Evolutionary conservation across 1,140 invertebrate genomes (phyloP).

Genomic region (Sinonovacula constricta): DNA sequence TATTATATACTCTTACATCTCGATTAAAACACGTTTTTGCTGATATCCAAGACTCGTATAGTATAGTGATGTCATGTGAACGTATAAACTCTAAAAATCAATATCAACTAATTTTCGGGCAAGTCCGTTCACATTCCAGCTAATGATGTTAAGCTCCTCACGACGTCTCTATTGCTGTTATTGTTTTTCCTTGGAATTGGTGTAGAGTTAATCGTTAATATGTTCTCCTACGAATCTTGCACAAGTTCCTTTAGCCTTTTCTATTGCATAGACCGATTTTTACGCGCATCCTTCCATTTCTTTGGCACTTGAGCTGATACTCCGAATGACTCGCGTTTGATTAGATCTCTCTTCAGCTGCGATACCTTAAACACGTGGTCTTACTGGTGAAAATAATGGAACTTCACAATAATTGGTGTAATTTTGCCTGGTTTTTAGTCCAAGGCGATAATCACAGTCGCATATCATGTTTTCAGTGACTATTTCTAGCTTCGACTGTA

Average conservation of each 20-base stretch:
- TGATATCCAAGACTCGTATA: background rate
- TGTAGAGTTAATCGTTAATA: background rate
- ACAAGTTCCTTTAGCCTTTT: background rate
- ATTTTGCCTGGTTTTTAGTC: no score
- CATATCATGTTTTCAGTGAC: no score
- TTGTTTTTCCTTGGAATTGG: background rate
- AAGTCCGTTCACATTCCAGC: background rate
- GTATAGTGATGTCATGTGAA: background rate
- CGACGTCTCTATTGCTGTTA: background rate
- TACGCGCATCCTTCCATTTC: background rate
- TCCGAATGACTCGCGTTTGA: no score
- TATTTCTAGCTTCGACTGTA: no score
- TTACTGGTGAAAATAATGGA: no score
- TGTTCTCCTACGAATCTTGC: background rate
- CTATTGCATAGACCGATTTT: no score
- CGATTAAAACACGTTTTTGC: background rate
- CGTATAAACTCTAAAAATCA: background rate
- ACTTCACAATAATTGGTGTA: no score
- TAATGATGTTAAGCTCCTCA: background rate
- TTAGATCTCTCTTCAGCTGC: background rate
- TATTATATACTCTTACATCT: background rate
- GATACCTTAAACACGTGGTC: background rate
- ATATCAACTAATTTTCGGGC: background rate
- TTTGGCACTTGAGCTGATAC: no score
- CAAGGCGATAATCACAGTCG: no score